Conservation (phyloP, 2,113 vertebrate species). For the Nerophis lumbriciformis region DNA sequence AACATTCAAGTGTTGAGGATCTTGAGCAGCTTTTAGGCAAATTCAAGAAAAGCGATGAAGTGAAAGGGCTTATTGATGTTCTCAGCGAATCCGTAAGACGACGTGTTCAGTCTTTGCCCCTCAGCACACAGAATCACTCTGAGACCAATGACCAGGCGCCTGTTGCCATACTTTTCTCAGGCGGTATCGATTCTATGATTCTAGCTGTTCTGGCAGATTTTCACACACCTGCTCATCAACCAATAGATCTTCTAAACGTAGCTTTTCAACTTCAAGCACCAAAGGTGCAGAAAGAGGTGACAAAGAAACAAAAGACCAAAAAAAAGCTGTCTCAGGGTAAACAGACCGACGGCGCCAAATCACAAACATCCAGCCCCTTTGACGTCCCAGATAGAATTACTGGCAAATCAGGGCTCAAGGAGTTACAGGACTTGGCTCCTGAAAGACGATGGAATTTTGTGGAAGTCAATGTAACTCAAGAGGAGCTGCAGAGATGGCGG, state of each 20-base stretch:
- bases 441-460: slow-evolving; percentile 90
- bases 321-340: slow-evolving; percentile 18
- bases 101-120: slow-evolving; percentile 73
- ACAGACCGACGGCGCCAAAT: neutral
- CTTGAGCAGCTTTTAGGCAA: slow-evolving; percentile 69
- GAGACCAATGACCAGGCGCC: slow-evolving; percentile 44
- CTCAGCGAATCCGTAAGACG: slow-evolving; percentile 77
- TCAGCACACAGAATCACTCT: neutral
- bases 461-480: slow-evolving; percentile 82
- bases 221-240: slow-evolving; percentile 76
- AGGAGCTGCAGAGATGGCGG: slow-evolving; percentile 80
- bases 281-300: slow-evolving; percentile 27
- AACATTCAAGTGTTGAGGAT: slow-evolving; percentile 39
- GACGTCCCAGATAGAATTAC: slow-evolving; percentile 87
- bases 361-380: slow-evolving; percentile 42
- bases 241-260: slow-evolving; percentile 93
- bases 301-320: slow-evolving; percentile 47
- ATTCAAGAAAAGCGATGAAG: slow-evolving; percentile 49
- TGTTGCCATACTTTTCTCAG: slow-evolving; percentile 88
- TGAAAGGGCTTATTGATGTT: slow-evolving; percentile 70
- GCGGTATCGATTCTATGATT: slow-evolving; percentile 91
- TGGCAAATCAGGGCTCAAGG: slow-evolving; percentile 79
- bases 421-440: slow-evolving; percentile 75
- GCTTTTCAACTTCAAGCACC: slow-evolving; percentile 77
- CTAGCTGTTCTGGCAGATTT: slow-evolving; percentile 83